Evolutionary conservation across 2,888 invertebrate species (phyloP).

Genomic region (Thecophora atra): DNA sequence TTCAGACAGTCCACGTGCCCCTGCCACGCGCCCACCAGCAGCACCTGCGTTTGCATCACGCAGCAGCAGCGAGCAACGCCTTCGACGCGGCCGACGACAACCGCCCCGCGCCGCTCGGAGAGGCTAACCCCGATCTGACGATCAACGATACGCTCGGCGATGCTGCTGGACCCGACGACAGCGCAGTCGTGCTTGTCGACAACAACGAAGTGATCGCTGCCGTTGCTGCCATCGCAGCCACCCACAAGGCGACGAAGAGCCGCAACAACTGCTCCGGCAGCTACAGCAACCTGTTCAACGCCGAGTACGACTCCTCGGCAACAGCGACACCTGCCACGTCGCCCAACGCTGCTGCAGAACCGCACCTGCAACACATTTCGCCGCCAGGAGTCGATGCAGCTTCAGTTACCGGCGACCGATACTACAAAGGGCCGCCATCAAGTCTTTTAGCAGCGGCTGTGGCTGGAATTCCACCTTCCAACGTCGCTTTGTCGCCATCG

Average conservation of each 20-base stretch:
- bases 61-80: conserved; percentile 46
- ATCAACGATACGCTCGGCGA: conserved; percentile 46
- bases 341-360: conserved; percentile 24
- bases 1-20: conserved; percentile 41
- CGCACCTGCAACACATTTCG: conserved; percentile 23
- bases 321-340: conserved; percentile 26
- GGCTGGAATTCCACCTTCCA: conserved; percentile 38
- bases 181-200: conserved; percentile 57
- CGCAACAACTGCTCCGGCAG: conserved; percentile 64
- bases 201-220: conserved; percentile 63
- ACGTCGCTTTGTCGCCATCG: conserved; percentile 34
- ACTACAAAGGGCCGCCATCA: conserved; percentile 46
- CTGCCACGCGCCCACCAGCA: conserved; percentile 52
- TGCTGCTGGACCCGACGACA: conserved; percentile 46
- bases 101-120: conserved; percentile 32
- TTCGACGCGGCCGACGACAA: conserved; percentile 39
- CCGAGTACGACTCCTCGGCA: conserved; percentile 52
- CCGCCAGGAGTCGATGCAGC: conserved; percentile 22
- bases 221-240: conserved; percentile 62
- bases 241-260: conserved; percentile 51
- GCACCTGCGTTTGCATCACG: conserved; percentile 49
- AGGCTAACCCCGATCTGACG: conserved; percentile 34
- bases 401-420: conserved; percentile 42
- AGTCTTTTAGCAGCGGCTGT: conserved; percentile 55
- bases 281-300: conserved; percentile 65